Evolutionary conservation across 2,888 invertebrate genomes (phyloP).

Genomic region (Acronicta leporina): DNA sequence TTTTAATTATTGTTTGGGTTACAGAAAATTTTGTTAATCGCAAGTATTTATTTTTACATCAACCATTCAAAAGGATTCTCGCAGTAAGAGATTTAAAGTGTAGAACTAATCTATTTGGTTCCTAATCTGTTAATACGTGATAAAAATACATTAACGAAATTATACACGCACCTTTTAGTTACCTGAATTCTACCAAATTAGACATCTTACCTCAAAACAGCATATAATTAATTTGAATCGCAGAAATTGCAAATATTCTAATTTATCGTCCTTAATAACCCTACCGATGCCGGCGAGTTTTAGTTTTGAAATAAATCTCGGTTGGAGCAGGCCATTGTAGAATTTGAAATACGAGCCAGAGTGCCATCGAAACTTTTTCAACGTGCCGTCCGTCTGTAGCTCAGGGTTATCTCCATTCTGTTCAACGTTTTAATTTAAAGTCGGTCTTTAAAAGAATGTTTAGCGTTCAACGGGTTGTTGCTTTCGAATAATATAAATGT

Average conservation of each 20-base stretch:
- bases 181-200: conserved; percentile 24
- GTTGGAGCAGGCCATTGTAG: conserved; percentile 53
- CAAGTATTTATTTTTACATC: too few relatives aligned
- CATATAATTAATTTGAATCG: conserved; percentile 51
- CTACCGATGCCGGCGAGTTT: conserved; percentile 46
- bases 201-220: conserved; percentile 35
- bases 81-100: too few relatives aligned
- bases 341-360: conserved; percentile 65
- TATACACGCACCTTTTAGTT: neutral
- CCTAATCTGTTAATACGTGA: too few relatives aligned
- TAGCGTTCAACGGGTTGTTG: conserved; percentile 31
- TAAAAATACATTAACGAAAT: neutral
- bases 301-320: conserved; percentile 61
- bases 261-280: conserved; percentile 56
- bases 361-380: conserved; percentile 70
- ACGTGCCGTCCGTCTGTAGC: conserved; percentile 55
- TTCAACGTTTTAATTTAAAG: conserved; percentile 55
- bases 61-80: too few relatives aligned
- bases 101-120: too few relatives aligned
- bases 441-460: conserved; percentile 47
- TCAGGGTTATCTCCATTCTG: conserved; percentile 47
- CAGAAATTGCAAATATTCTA: conserved; percentile 54
- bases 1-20: too few relatives aligned
- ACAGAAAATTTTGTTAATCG: too few relatives aligned
- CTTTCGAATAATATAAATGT: conserved; percentile 29